Evolutionary conservation across 2,113 vertebrate species (phyloP).

Genomic region (Macrotus californicus): DNA sequence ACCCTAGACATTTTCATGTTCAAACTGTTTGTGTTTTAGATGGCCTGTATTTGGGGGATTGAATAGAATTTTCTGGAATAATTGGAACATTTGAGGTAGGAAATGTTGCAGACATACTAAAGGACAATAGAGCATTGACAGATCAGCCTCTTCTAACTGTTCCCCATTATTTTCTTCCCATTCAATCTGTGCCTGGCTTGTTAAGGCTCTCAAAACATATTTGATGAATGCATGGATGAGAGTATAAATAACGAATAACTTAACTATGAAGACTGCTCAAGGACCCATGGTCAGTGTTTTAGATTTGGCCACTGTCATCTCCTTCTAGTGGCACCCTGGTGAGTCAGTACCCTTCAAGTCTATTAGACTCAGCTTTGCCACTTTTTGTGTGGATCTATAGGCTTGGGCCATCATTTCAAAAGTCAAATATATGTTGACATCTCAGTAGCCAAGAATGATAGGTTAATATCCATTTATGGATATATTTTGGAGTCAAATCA

Average conservation of each 20-base stretch:
- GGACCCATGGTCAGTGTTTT: neutral
- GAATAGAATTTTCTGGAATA: neutral
- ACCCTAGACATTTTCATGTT: neutral
- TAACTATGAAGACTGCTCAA: neutral
- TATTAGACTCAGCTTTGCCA: neutral
- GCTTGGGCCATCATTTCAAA: conserved; percentile 50
- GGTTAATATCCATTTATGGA: neutral
- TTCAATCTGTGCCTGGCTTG: neutral
- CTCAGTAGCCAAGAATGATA: neutral
- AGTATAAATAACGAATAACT: neutral
- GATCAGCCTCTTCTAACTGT: neutral
- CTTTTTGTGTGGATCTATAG: neutral
- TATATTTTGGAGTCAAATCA: neutral
- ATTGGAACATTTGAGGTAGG: neutral
- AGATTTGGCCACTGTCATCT: neutral
- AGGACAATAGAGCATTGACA: neutral
- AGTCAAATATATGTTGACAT: conserved; percentile 2
- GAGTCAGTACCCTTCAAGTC: neutral
- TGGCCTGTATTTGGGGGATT: neutral
- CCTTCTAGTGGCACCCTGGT: neutral
- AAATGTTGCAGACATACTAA: neutral
- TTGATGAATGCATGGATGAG: neutral
- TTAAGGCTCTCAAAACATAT: neutral
- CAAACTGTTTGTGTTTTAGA: neutral
- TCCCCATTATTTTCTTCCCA: neutral